Conservation (phyloP, 2,113 vertebrate species). For the Tenrec ecaudatus region DNA sequence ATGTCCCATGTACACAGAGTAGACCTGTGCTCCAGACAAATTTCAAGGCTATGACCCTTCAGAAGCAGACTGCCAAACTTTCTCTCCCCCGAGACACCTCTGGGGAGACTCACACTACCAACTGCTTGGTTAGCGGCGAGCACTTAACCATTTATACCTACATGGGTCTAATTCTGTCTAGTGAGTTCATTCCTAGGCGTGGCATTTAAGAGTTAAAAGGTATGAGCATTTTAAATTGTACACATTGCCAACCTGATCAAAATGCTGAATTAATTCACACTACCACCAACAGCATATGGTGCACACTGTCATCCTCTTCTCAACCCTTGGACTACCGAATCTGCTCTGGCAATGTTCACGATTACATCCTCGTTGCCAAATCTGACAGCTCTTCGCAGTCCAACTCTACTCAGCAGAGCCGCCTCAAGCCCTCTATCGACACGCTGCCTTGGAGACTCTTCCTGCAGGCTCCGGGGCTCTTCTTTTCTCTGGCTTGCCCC, state of each 20-base stretch:
- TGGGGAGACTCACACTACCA: neutral
- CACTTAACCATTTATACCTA: neutral
- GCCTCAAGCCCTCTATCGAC: neutral
- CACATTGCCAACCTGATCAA: neutral
- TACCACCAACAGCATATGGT: neutral
- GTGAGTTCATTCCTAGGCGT: constrained; percentile 45
- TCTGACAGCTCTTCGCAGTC: constrained; percentile 19
- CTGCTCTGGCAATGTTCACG: neutral
- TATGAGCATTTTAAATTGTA: constrained; percentile 37
- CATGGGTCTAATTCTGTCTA: constrained; percentile 32
- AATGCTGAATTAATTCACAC: constrained; percentile 47
- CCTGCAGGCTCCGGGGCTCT: neutral
- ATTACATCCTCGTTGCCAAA: neutral
- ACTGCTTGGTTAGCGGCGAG: neutral
- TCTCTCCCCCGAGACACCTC: neutral
- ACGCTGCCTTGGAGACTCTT: neutral
- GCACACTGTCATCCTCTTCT: constrained; percentile 17
- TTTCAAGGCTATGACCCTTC: neutral
- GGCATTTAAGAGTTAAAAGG: constrained; percentile 59
- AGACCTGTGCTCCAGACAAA: neutral
- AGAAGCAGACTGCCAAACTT: neutral
- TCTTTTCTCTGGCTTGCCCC: neutral
- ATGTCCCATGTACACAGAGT: neutral
- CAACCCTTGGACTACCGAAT: neutral
- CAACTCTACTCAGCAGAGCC: constrained; percentile 7